phyloP scores from a whole-genome alignment of 2,888 invertebrate species.

The Heliconius ismenius region DNA sequence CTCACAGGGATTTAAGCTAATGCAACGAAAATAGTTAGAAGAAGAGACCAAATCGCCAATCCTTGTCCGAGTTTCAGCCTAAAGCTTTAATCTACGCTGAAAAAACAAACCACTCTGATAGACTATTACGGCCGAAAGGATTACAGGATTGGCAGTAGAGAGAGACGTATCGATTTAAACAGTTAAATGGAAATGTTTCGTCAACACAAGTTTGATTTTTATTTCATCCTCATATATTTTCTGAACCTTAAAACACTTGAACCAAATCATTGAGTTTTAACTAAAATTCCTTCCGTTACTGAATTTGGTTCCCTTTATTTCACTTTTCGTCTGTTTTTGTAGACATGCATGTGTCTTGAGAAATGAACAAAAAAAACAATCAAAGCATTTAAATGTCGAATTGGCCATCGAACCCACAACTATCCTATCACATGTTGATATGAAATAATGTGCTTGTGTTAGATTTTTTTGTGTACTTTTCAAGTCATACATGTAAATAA shows the following conservation, averaged over 20 bases:
- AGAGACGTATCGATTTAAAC: slow-evolving; percentile 32
- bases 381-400: too few species aligned
- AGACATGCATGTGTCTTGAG: too few species aligned
- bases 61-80: slow-evolving; percentile 31
- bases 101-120: slow-evolving; percentile 38
- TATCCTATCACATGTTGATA: too few species aligned
- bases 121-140: slow-evolving; percentile 33
- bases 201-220: slow-evolving; percentile 8
- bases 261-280: background rate
- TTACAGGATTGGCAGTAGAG: slow-evolving; percentile 30
- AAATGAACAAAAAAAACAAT: too few species aligned
- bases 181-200: slow-evolving; percentile 19
- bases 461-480: too few species aligned
- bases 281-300: too few species aligned
- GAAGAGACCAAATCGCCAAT: slow-evolving; percentile 39
- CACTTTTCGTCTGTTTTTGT: background rate
- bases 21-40: slow-evolving; percentile 38
- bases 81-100: slow-evolving; percentile 39
- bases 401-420: too few species aligned
- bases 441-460: too few species aligned
- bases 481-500: too few species aligned
- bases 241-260: background rate
- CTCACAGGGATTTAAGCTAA: slow-evolving; percentile 38
- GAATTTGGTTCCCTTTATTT: background rate
- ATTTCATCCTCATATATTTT: background rate